Evolutionary conservation across 2,888 invertebrate species (phyloP), one percentile per base, ranked within the genome.

Genomic region (Cheilosia soror): DNA sequence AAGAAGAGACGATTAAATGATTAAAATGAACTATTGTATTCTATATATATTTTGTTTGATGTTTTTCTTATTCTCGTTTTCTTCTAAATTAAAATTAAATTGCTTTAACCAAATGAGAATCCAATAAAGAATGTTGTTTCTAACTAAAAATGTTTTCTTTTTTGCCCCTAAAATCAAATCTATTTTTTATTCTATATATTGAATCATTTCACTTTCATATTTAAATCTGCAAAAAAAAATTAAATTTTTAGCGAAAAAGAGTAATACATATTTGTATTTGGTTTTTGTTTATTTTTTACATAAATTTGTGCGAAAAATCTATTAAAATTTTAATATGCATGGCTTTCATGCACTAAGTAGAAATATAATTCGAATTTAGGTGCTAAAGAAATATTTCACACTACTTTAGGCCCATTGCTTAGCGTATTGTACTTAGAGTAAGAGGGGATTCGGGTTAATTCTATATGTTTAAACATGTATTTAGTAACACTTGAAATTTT

Each of bases 81-180:
- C 76, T 76, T 81, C 72, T 71, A 68, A 85, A 81, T 76, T 81
- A 29, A 37, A 71, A 53, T 60, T 65, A 63, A 78, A 68, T 55
- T 78, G 62, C 68, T 58, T 76, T 60, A 68, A 79, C 31, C 33
- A 55, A 62, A 60, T 60, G 65, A 68, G 80, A 81, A 66, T 81
- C 71, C 76, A 85, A 85, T 81, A 85, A 85, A 85, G 76, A 76
- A 81, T 85, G 85, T 85, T 85, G 81, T 77, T 85, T 85, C 76
- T 81, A 81, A 72, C 76, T 85, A 42, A 81, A 85, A 81, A 76
- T 81, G 76, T 81, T 72, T 81, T 65, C 75, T 81, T 80, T 69
- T 47, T 47, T 47, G 15, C 20, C 47, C 3, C 47, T 2, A 40
- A 40, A 37, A 29, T 51, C 25, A 53, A 73, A 60, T 37, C 20